Conservation (phyloP, 2,797 vertebrate species). For the Aeoliscus strigatus region DNA sequence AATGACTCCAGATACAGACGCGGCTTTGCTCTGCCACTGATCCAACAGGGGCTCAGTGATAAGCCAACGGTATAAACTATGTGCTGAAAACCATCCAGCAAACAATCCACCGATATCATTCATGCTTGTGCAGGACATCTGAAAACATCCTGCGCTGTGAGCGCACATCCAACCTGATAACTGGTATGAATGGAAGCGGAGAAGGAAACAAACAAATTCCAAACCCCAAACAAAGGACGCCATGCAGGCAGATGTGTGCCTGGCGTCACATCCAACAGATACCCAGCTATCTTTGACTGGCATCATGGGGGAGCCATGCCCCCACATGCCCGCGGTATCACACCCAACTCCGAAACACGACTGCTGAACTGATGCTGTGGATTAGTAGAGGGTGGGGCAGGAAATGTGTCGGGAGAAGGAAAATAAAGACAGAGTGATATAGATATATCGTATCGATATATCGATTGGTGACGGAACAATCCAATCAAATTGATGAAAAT, state of each 20-base stretch:
- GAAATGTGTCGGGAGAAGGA: slow-evolving; percentile 52
- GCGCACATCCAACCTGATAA: slow-evolving; percentile 46
- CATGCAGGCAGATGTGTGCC: slow-evolving; percentile 38
- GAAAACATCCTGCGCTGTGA: slow-evolving; percentile 32
- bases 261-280: slow-evolving; percentile 53
- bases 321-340: slow-evolving; percentile 54
- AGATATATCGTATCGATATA: too few species aligned
- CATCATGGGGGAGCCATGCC: slow-evolving; percentile 57
- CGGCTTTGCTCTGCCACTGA: slow-evolving; percentile 22
- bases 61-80: slow-evolving; percentile 41
- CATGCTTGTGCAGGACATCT: slow-evolving; percentile 30
- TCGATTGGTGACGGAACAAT: too few species aligned
- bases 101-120: slow-evolving; percentile 33
- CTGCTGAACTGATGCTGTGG: slow-evolving; percentile 14
- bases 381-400: slow-evolving; percentile 23
- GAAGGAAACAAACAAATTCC: slow-evolving; percentile 60
- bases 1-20: slow-evolving; percentile 43
- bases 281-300: slow-evolving; percentile 59
- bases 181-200: slow-evolving; percentile 51
- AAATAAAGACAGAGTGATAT: slow-evolving; percentile 36
- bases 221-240: slow-evolving; percentile 47
- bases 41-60: slow-evolving; percentile 8
- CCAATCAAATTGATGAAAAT: too few species aligned
- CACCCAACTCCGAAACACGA: slow-evolving; percentile 40
- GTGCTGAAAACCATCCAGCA: slow-evolving; percentile 30